phyloP scores from a whole-genome alignment of 1,140 invertebrate genomes.

The Hylaeus volcanicus region DNA sequence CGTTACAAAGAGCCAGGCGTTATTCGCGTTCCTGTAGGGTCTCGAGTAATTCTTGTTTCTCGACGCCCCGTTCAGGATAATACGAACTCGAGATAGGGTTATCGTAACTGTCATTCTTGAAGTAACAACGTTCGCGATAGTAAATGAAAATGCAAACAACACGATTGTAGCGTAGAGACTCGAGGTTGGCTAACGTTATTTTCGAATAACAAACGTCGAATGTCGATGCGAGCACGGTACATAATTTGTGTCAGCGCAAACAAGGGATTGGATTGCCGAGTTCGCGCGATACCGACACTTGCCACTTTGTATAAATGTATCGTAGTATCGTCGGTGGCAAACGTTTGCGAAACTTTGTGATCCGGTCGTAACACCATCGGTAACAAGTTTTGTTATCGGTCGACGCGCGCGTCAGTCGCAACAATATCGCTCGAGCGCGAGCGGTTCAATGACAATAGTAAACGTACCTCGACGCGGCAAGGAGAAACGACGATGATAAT shows the following conservation, averaged over 20 bases:
- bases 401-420: background rate
- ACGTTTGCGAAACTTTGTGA: too few species aligned
- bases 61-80: background rate
- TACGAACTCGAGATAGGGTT: background rate
- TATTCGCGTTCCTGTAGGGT: slow-evolving; percentile 28
- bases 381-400: slow-evolving; percentile 1
- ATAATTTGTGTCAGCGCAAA: too few species aligned
- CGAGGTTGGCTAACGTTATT: background rate
- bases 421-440: background rate
- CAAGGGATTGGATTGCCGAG: too few species aligned
- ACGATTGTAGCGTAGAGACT: too few species aligned
- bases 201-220: background rate
- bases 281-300: too few species aligned
- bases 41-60: slow-evolving; percentile 39
- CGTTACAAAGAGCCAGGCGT: background rate
- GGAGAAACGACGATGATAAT: slow-evolving; percentile 16
- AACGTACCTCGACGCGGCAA: background rate
- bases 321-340: too few species aligned
- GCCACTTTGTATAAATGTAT: too few species aligned
- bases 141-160: background rate
- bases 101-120: background rate
- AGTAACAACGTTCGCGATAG: too few species aligned
- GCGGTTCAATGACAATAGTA: background rate
- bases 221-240: background rate
- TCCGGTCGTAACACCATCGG: background rate